Evolutionary conservation across 2,797 vertebrate genomes (phyloP), one percentile per base, ranked within the genome.

Genomic region (Lithobates sylvaticus): DNA sequence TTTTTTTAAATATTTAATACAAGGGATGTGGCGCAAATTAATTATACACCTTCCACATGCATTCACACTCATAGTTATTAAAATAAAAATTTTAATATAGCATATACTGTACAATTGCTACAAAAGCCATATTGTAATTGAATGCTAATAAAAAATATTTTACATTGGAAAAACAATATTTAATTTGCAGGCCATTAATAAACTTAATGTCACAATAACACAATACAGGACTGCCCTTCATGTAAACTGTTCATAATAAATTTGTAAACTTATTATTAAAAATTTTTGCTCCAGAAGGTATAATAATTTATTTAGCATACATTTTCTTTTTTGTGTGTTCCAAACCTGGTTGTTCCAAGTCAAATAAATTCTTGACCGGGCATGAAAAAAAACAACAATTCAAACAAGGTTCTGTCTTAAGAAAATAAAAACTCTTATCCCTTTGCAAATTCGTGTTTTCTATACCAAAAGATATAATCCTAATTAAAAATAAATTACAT

Each of bases 401-500:
- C 86, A 84, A 88, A 54, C 3, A 42, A 27, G 64, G 58, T 76
- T 83, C 82, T 32, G 23, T 6, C 86, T 29, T 27, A 69, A 73
- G 42, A 42, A 77, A 72, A 39, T 39, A 39, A 75, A 36, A 81
- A 78, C 39, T 44, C 13, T 39, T 77, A 83, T 58, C 87, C 67
- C 86, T 94, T 91, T 89, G 80, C 1, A 27, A 88, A 88, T 89
- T 88, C 89, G 83, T 81, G 73, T 89, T 89, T 89, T 88, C 86
- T 86, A 92, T 89, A 89, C 91, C 89, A 86, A 88, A 94, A 92
- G 91, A 91, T 93, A 93, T 94, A 94, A 94, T 96, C 95, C 94
- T 96, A 96, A 97, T 96, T 96, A 96, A 95, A 96, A 95, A 95
- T 95, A 95, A 96, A 97, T 97, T 95, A 96, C 95, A 94, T 92